Percentiles rank a stretch among this genome's conserved stretches.
phyloP scores from a whole-genome alignment of 2,797 vertebrate species.

The Intellagama lesueurii region DNA sequence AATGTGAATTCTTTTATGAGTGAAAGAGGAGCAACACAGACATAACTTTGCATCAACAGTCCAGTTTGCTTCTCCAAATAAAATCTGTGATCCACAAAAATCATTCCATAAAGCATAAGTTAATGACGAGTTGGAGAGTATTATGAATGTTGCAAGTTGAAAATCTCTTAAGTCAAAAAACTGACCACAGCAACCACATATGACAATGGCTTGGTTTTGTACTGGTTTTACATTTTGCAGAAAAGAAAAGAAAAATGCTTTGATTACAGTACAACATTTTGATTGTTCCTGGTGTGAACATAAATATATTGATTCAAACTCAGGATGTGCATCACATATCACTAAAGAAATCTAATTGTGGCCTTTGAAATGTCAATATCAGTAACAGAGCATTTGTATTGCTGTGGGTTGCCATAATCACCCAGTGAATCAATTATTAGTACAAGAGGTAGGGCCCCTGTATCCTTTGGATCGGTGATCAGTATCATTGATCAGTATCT shows the following conservation, averaged over 20 bases:
- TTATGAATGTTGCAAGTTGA: conserved; percentile 2
- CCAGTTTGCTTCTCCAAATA: neutral
- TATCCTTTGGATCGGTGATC: too few species aligned
- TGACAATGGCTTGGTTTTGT: neutral
- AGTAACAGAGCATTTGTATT: conserved; percentile 1
- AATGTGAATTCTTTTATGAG: neutral
- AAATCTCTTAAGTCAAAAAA: conserved; percentile 48
- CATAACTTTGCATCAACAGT: neutral
- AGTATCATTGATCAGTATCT: too few species aligned
- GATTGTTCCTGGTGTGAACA: conserved; percentile 19
- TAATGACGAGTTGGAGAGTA: conserved; percentile 1
- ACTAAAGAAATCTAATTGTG: conserved; percentile 19
- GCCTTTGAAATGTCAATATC: neutral
- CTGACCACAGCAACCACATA: conserved; percentile 15
- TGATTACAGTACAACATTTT: conserved; percentile 37
- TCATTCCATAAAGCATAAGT: neutral
- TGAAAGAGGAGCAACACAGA: conserved; percentile 1
- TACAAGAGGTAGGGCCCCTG: too few species aligned
- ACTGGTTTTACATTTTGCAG: conserved; percentile 29
- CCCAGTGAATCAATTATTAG: neutral
- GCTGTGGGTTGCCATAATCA: neutral
- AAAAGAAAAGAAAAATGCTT: conserved; percentile 22
- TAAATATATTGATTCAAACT: conserved; percentile 33
- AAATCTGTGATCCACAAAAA: neutral
- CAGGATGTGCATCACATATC: neutral